phyloP scores from a whole-genome alignment of 2,888 invertebrate genomes.

The Tubulanus polymorphus region DNA sequence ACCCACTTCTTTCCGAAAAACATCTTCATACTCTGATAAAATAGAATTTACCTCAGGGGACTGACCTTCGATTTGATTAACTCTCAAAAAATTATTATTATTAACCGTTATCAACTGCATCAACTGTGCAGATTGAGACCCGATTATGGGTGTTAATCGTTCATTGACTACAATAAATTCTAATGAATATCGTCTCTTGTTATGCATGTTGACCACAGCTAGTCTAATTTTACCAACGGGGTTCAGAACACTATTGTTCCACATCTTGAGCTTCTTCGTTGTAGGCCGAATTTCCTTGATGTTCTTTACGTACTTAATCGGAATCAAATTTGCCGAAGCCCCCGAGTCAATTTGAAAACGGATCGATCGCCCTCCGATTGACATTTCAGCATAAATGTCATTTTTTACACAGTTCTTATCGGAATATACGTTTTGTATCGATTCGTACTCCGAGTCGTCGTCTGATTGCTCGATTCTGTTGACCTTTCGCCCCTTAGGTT shows the following conservation, averaged over 20 bases:
- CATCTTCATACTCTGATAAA: neutral
- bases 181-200: neutral
- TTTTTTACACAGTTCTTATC: neutral
- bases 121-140: neutral
- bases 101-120: neutral
- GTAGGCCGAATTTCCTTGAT: neutral
- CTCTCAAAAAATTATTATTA: neutral
- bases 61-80: neutral
- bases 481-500: too few species aligned
- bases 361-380: neutral
- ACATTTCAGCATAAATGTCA: neutral
- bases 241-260: neutral
- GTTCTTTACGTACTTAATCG: constrained; percentile 1
- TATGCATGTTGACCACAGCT: neutral
- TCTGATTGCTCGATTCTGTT: too few species aligned
- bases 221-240: neutral
- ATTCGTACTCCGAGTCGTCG: too few species aligned
- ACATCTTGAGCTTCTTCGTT: neutral
- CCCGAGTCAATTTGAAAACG: constrained; percentile 15
- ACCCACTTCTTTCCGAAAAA: neutral
- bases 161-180: neutral
- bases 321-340: constrained; percentile 11
- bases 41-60: neutral
- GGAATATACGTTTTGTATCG: neutral
- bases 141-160: neutral